Conservation (phyloP, 2,113 vertebrate genomes). For the Columbina picui region DNA sequence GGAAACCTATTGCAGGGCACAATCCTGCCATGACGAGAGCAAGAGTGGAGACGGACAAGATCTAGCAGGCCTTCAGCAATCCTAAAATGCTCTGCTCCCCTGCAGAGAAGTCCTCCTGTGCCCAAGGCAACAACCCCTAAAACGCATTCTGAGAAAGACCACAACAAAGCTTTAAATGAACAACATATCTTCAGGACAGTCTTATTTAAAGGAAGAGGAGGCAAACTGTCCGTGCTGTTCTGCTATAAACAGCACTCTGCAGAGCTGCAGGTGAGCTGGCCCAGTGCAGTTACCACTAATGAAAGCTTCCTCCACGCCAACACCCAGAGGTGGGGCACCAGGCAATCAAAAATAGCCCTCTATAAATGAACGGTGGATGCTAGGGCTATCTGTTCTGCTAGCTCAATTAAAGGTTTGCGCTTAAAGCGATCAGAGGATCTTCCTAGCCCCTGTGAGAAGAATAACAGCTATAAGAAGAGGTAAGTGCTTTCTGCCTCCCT, state of each 20-base stretch:
- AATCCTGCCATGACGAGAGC: not conserved
- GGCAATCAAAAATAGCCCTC: constrained; percentile 36
- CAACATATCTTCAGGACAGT: not conserved
- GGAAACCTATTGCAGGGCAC: not conserved
- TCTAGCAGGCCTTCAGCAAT: not conserved
- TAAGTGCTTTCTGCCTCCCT: constrained; percentile 11
- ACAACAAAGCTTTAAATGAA: not conserved
- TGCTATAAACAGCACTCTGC: constrained; percentile 4
- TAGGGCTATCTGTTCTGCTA: constrained; percentile 1
- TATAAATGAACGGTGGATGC: not conserved
- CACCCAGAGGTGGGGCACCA: constrained; percentile 31
- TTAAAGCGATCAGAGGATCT: not conserved
- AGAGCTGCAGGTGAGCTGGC: constrained; percentile 55
- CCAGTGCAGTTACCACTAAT: constrained; percentile 26
- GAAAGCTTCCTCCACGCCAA: constrained; percentile 31
- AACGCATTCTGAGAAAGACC: not conserved
- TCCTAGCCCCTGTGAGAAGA: constrained; percentile 1
- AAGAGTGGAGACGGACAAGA: not conserved
- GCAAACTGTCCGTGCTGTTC: not conserved
- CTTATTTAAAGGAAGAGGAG: not conserved
- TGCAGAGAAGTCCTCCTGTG: not conserved
- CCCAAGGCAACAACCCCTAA: not conserved
- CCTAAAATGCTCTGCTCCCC: not conserved
- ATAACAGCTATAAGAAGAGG: constrained; percentile 7
- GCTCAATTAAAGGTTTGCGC: constrained; percentile 17